phyloP scores from a whole-genome alignment of 2,797 vertebrate genomes.

The Mareca penelope region DNA sequence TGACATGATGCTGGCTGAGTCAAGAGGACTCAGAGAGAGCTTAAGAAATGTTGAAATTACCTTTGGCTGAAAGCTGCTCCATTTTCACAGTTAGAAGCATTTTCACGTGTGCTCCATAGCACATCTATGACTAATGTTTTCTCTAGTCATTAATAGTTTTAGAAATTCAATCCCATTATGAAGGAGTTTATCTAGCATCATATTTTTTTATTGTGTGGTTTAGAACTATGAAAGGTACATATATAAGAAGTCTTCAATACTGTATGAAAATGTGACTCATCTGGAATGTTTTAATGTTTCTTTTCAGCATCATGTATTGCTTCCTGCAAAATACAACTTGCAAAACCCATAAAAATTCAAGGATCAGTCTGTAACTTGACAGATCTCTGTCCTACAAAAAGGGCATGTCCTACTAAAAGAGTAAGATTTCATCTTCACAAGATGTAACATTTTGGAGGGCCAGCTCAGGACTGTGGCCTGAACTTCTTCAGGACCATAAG shows the following conservation, averaged over 20 bases:
- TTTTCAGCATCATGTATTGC: background rate
- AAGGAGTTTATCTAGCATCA: background rate
- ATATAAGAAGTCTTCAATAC: background rate
- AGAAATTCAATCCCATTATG: background rate
- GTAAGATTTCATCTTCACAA: background rate
- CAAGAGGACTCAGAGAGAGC: background rate
- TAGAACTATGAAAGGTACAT: background rate
- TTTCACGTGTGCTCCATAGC: background rate
- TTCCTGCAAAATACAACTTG: background rate
- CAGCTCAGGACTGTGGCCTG: background rate
- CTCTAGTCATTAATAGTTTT: background rate
- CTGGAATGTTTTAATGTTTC: background rate
- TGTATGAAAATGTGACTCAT: background rate
- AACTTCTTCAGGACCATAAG: background rate
- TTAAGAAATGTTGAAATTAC: background rate
- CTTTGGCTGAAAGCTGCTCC: background rate
- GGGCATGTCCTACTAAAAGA: background rate
- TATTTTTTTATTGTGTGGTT: background rate
- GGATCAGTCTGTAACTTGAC: background rate
- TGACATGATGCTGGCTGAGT: background rate
- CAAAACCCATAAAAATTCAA: background rate
- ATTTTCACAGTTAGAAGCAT: background rate
- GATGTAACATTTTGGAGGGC: background rate
- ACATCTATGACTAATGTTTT: background rate
- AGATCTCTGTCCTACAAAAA: background rate